Evolutionary conservation across 2,113 vertebrate species (phyloP), one percentile per base, ranked within the genome.

Genomic region (Rissa tridactyla): DNA sequence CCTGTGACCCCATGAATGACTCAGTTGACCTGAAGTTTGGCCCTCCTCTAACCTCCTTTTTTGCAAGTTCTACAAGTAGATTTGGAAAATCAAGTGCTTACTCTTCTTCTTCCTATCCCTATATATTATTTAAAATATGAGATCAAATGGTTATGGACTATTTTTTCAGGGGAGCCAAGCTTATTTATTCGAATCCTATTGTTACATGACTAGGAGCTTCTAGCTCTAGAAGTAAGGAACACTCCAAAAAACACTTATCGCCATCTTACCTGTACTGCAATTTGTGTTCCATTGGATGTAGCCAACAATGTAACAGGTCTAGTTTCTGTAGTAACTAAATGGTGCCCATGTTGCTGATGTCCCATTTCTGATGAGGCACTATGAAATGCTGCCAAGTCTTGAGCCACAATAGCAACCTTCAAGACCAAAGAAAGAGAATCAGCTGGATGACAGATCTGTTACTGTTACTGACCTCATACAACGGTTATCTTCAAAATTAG

Each of bases 391-490:
- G 99, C 98, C 89, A 99, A 98, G 95, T 99, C 99, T 38, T 99
- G 99, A n/a, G 99, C 99, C 97, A 99, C 99, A 75, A 99, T 99
- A 54, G 99, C 99, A 96, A 99, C 99, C 99, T 99, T 98, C 34
- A 97, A 90, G 80, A 86, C 21, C 98, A 97, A 98, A 80, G 82
- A 36, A 86, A 90, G 58, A 86, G 25, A 94, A 25, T 86, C 58
- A 97, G 6, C 68, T 46, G 62, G 54, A n/a, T 85, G 75, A 72
- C 57, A 87, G 17, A 85, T n/a, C 23, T 77, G 42, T 20, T 70
- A 64, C 68, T 5, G 1, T 52, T 52, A 69, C 25, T 70, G 25
- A 81, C 18, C 46, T 82, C 7, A 1, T 18, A 19, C 26, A 65
- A 66, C 1, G 2, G 18, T 58, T 80, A 57, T 25, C 51, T 86